Evolutionary conservation across 2,113 vertebrate species (phyloP).

Genomic region (Lophochroa leadbeateri): DNA sequence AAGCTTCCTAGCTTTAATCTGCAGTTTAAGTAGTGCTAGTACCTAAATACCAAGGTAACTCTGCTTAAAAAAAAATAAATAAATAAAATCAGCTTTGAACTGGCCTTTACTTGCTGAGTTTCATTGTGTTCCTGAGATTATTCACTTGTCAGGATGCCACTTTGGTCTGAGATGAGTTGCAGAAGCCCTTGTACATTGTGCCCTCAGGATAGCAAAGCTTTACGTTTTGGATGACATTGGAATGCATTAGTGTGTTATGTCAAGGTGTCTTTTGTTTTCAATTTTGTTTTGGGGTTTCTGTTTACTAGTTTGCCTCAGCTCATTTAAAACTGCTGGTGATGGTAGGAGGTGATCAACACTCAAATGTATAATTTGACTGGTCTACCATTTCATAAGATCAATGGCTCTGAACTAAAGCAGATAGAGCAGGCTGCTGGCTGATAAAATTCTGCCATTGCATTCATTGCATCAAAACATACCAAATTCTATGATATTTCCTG

Average conservation of each 20-base stretch:
- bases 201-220: conserved; percentile 55
- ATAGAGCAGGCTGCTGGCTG: background rate
- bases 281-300: conserved; percentile 35
- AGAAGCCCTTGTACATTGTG: conserved; percentile 15
- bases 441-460: background rate
- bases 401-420: background rate
- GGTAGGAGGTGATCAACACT: background rate
- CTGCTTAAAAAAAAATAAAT: background rate
- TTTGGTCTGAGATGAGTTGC: conserved; percentile 48
- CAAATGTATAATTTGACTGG: background rate
- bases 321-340: background rate
- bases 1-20: conserved; percentile 43
- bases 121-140: conserved; percentile 53
- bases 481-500: background rate
- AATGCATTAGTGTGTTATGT: conserved; percentile 55
- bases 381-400: background rate
- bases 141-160: conserved; percentile 50
- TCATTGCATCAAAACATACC: background rate
- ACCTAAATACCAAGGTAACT: conserved; percentile 44
- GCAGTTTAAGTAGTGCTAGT: background rate
- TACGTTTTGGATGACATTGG: conserved; percentile 41
- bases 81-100: conserved; percentile 52
- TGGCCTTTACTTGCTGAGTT: conserved; percentile 69
- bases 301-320: conserved; percentile 37
- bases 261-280: conserved; percentile 8